phyloP scores from a whole-genome alignment of 2,888 invertebrate genomes.

The Cenopis cana region DNA sequence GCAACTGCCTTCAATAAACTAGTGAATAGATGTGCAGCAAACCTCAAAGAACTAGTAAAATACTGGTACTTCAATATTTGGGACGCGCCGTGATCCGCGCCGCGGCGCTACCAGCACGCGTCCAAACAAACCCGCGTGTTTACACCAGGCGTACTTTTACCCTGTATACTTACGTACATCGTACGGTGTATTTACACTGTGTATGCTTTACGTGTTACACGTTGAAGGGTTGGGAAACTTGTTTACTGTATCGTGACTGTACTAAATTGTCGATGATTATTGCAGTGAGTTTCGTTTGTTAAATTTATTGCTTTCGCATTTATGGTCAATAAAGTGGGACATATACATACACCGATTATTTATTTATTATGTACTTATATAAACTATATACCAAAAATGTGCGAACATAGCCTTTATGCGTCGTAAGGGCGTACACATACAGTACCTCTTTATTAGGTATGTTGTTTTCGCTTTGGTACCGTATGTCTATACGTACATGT shows the following conservation, averaged over 20 bases:
- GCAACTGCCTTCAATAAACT: neutral
- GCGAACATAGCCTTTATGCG: too few species aligned
- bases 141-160: neutral
- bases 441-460: too few species aligned
- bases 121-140: neutral
- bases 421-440: too few species aligned
- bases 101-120: neutral
- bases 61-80: neutral
- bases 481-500: too few species aligned
- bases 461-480: too few species aligned
- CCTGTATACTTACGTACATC: neutral
- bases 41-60: neutral
- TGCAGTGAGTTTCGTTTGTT: neutral
- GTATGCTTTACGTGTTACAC: too few species aligned
- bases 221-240: neutral
- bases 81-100: neutral
- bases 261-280: too few species aligned
- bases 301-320: neutral
- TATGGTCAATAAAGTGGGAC: too few species aligned
- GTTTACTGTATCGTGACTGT: too few species aligned
- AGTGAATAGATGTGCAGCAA: neutral
- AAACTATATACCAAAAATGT: too few species aligned
- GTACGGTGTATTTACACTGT: neutral
- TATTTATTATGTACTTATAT: too few species aligned
- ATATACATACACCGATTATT: too few species aligned